These are phyloP conservation scores for Heteromyza rotundicornis DNA, from an alignment of 2,888 invertebrate species.

Conservation along the genomic window DNA sequence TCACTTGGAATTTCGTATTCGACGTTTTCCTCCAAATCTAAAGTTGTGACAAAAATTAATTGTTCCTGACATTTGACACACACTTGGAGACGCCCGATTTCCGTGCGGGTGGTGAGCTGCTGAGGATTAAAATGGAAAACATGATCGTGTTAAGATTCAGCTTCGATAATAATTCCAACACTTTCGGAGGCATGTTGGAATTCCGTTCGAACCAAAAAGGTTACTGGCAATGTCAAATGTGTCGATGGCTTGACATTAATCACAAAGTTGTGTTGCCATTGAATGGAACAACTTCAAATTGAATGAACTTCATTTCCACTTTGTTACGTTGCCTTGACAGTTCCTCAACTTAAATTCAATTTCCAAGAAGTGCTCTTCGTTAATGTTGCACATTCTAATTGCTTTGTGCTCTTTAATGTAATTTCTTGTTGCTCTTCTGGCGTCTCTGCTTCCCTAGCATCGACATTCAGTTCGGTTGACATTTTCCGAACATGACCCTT, in stretches of 20 bases:
- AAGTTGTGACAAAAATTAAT: conserved; percentile 3
- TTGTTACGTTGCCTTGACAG: not conserved
- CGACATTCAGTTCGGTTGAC: not conserved
- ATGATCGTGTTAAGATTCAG: not conserved
- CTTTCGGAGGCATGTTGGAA: not conserved
- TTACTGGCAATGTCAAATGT: not conserved
- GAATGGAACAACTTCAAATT: too few species aligned
- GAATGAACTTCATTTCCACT: too few species aligned
- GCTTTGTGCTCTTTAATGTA: too few species aligned
- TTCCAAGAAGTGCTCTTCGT: not conserved
- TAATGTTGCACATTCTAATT: too few species aligned
- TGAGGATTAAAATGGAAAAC: not conserved
- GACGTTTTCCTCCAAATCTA: not conserved
- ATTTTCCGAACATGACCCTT: not conserved
- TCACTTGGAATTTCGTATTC: not conserved
- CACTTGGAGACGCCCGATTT: not conserved
- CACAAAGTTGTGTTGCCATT: not conserved
- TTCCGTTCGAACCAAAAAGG: not conserved
- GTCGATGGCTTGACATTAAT: not conserved
- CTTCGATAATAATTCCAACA: not conserved
- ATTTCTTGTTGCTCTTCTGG: too few species aligned
- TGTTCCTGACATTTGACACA: not conserved
- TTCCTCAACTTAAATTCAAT: not conserved
- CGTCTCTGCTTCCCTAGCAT: not conserved
- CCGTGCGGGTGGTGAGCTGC: too few species aligned